Percentiles rank a stretch among this genome's conserved stretches.
These are phyloP conservation scores for Octonoba sinensis DNA, from an alignment of 2,888 invertebrate genomes.

Conservation along the genomic window DNA sequence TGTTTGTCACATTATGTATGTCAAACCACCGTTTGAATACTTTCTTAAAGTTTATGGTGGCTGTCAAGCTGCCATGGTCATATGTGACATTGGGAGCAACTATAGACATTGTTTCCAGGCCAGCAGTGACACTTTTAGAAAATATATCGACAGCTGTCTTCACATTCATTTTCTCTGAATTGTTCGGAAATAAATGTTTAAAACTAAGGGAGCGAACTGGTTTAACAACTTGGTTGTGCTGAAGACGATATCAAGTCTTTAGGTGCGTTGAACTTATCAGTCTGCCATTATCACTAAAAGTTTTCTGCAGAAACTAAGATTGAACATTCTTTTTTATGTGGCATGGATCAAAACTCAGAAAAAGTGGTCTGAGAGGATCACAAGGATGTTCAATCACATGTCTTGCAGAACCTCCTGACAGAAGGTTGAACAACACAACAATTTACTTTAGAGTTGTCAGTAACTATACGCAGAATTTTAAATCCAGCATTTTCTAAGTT, in stretches of 20 bases:
- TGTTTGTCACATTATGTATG: too few species aligned
- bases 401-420: background rate
- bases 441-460: background rate
- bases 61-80: background rate
- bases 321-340: background rate
- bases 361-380: background rate
- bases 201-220: background rate
- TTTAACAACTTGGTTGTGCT: background rate
- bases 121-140: background rate
- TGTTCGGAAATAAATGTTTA: slow-evolving; percentile 7
- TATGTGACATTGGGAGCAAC: background rate
- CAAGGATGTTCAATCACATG: background rate
- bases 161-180: background rate
- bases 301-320: slow-evolving; percentile 1
- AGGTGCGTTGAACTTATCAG: background rate
- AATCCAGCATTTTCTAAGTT: background rate
- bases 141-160: background rate
- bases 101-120: background rate
- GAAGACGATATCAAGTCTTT: background rate
- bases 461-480: background rate
- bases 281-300: background rate
- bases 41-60: background rate
- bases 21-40: too few species aligned
- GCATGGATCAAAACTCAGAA: slow-evolving; percentile 5
- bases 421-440: background rate